Base-by-base conservation (phyloP, 2,113 vertebrate genomes). In the Hassar affinis region DNA sequence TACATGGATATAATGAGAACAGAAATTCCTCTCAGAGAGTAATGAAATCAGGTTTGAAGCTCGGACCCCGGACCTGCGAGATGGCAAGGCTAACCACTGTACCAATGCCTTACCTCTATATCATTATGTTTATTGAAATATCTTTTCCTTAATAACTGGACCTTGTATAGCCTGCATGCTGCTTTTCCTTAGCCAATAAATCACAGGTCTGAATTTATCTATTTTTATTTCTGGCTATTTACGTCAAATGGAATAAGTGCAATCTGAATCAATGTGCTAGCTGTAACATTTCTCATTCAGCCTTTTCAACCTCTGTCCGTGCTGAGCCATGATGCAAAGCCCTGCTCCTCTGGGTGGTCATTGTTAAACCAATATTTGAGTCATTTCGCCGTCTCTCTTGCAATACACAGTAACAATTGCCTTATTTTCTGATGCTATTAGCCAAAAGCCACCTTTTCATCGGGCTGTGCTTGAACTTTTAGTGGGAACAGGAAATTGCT, bases 391-490 rank as follows among this genome's bases (percentile, higher is more conserved):
- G 25, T 38, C 52, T 84, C n/a, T 71, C 71, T 56, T 79, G 27
- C 77, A 25, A 47, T 74, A 59, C 52, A 38, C 49, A 30, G 57
- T 62, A 80, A 85, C 84, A 80, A 81, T 85, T 74, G 79, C 52
- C 59, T 51, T 47, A 52, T 85, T 83, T 83, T 80, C 52, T 68
- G 84, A 87, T 68, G 90, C 88, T 85, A 84, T 91, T 88, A 87
- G 88, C 92, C 87, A 27, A 77, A 84, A 89, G 91, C 86, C 57
- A 64, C 84, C 84, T 91, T 85, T 90, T 87, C 74, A 77, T 56
- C 51, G 25, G n/a, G 76, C 88, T 87, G 82, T 71, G 86, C 86
- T 85, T 92, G 90, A 93, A 93, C 92, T 92, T 92, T 93, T 85
- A 72, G 80, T 82, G 81, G 42, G 85, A 89, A 88, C 81, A 86